Base-by-base conservation (phyloP, 2,113 vertebrate species). In the Toxotes chatareus region DNA sequence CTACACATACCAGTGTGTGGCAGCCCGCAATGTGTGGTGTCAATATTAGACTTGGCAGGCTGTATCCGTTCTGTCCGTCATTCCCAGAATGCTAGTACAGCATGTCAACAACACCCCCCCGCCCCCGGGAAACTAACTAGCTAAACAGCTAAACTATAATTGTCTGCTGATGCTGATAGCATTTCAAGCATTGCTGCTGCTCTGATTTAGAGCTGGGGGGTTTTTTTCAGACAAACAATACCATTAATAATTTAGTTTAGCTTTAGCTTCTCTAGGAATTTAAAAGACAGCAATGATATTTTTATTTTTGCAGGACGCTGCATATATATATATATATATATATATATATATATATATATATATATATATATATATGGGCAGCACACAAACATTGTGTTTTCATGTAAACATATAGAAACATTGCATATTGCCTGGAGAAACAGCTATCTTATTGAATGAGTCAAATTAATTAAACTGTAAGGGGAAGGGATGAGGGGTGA, bases 31-130 rank as follows among this genome's bases (percentile, higher is more conserved):
- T 76, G 84, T 86, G 83, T 70, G 80, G 57, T 88, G 93, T 93
- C 88, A 94, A 94, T 94, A 94, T 94, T 94, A 82, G 87, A 87
- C 79, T 89, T 93, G 93, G 91, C 90, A 51, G 69, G 62, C 61
- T 71, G 55, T 59, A 60, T 38, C 32, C 62, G 27, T 27, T 27
- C 27, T 1, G 27, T 73, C 40, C 16, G 49, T 80, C 79, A 80
- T 84, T 87, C 87, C 86, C 69, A 77, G 77, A 79, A 79, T 47
- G 69, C 71, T 86, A 80, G 84, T 90, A 80, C 46, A 47, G 62
- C 75, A 11, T 74, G 77, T 89, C 88, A 89, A 89, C 71, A 86
- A 77, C 57, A 60, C 53, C 32, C 60, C 68, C 70, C 27, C 57
- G 55, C 53, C 32, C 60, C 68, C 70, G 19, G 72, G 82, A 59